A percentile compares a stretch with the other conserved stretches of the same genome.
Evolutionary conservation across 2,888 invertebrate species (phyloP).

Genomic region (Dynastes grantii): DNA sequence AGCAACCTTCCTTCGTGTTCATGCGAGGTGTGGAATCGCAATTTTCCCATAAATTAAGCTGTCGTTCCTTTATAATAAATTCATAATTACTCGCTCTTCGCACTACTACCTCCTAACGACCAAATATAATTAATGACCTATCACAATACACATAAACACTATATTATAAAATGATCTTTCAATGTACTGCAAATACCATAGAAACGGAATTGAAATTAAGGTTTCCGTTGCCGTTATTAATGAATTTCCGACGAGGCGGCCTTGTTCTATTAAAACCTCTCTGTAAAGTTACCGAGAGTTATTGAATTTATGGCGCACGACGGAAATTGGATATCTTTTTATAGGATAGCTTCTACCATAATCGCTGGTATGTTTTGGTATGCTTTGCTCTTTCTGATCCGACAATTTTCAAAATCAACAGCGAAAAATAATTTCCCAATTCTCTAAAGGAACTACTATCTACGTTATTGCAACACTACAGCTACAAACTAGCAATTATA

Average conservation of each 20-base stretch:
- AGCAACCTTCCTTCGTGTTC: constrained; percentile 27
- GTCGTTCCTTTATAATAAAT: constrained; percentile 44
- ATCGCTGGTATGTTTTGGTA: too few species aligned
- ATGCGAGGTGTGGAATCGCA: constrained; percentile 40
- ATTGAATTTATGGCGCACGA: not conserved
- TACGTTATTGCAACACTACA: too few species aligned
- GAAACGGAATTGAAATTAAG: constrained; percentile 35
- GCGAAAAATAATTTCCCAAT: too few species aligned
- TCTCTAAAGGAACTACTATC: too few species aligned
- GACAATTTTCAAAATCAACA: too few species aligned
- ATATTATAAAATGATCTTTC: constrained; percentile 30
- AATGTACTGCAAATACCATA: constrained; percentile 36
- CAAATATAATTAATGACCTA: constrained; percentile 41
- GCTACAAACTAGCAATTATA: too few species aligned
- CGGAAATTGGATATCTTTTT: not conserved
- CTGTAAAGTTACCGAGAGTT: not conserved
- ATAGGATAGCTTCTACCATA: too few species aligned
- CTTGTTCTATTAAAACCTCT: constrained; percentile 24
- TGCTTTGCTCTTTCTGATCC: too few species aligned
- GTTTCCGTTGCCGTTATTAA: constrained; percentile 37
- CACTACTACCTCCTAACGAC: constrained; percentile 33
- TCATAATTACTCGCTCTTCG: constrained; percentile 38
- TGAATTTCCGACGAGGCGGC: not conserved
- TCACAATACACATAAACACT: constrained; percentile 37
- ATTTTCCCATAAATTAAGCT: constrained; percentile 44